Evolutionary conservation across 2,113 vertebrate genomes (phyloP).

Genomic region (Lophochroa leadbeateri): DNA sequence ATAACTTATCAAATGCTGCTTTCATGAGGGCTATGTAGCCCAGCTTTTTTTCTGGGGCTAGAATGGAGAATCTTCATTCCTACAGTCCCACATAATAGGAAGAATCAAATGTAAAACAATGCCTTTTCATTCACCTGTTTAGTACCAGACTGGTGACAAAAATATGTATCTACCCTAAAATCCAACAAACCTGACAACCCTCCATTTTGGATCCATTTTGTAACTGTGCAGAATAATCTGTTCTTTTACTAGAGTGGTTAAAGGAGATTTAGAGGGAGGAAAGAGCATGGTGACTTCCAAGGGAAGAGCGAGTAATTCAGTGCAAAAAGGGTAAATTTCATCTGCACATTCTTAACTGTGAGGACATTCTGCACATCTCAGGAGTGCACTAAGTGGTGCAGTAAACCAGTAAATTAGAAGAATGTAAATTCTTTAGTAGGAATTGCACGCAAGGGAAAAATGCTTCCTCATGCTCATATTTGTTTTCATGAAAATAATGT

Average conservation of each 20-base stretch:
- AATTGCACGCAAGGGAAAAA: conserved; percentile 83
- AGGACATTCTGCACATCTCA: conserved; percentile 82
- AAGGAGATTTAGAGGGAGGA: conserved; percentile 60
- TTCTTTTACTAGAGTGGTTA: conserved; percentile 38
- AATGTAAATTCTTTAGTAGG: conserved; percentile 86
- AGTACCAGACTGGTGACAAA: neutral
- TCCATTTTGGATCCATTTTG: neutral
- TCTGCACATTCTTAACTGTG: conserved; percentile 78
- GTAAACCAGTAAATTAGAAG: conserved; percentile 89
- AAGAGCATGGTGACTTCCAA: conserved; percentile 71
- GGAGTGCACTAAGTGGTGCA: conserved; percentile 83
- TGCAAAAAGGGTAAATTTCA: conserved; percentile 81
- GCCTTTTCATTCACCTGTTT: neutral
- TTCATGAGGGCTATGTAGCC: neutral
- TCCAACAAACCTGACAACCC: neutral
- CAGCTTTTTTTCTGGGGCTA: neutral
- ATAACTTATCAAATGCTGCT: neutral
- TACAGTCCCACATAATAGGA: neutral
- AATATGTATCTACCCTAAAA: neutral
- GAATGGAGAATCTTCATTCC: neutral
- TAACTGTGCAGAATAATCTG: conserved; percentile 9
- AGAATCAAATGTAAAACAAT: neutral
- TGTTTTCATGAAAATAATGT: conserved; percentile 87
- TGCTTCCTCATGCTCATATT: conserved; percentile 82
- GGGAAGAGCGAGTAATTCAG: conserved; percentile 73